These are phyloP conservation scores for Pterostichus madidus DNA, from an alignment of 2,888 invertebrate genomes.

Conservation along the genomic window DNA sequence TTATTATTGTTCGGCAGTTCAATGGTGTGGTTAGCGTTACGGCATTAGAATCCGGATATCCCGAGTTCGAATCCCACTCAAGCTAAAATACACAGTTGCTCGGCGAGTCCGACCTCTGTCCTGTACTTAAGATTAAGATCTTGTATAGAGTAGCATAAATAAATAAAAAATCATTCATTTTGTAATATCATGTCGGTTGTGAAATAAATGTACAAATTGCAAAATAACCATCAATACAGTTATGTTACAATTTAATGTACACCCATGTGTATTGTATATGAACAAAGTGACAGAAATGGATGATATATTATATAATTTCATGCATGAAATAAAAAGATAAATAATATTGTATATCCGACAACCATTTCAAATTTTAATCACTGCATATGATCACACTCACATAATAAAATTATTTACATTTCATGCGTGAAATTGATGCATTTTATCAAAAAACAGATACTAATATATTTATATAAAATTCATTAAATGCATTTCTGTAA, in stretches of 20 bases:
- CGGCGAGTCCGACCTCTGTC: no score
- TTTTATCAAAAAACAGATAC: slow-evolving; percentile 2
- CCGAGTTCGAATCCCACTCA: no score
- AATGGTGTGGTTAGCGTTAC: no score
- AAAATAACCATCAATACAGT: background rate
- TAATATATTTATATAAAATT: no score
- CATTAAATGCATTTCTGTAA: no score
- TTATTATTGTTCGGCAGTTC: no score
- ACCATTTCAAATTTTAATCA: slow-evolving; percentile 11
- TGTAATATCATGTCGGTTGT: background rate
- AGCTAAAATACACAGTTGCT: no score
- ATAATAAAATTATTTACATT: slow-evolving; percentile 28
- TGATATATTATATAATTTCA: slow-evolving; percentile 7
- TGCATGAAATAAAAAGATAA: slow-evolving; percentile 13
- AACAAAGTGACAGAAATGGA: no score
- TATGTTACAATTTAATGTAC: background rate
- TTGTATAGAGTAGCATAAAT: background rate
- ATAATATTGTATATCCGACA: slow-evolving; percentile 14
- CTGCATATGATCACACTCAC: background rate
- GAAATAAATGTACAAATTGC: background rate
- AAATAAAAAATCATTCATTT: no score
- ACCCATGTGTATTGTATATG: no score
- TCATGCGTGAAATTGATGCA: slow-evolving; percentile 21
- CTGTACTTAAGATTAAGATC: no score
- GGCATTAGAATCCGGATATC: no score